phyloP scores from a whole-genome alignment of 2,888 invertebrate species.

The Meteorus colon region DNA sequence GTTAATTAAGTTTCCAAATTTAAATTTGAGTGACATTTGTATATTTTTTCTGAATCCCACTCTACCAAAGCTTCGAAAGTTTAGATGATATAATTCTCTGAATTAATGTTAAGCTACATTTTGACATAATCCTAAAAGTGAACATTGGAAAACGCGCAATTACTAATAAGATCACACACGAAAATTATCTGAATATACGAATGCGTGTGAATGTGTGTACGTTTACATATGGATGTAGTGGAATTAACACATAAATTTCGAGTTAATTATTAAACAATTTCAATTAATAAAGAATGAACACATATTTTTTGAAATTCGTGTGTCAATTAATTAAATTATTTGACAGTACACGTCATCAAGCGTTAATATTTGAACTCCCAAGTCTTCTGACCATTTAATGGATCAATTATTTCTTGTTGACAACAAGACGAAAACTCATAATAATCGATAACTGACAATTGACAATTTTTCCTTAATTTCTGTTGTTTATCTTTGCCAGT shows the following conservation, averaged over 20 bases:
- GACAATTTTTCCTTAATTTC: background rate
- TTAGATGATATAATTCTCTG: too few relatives aligned
- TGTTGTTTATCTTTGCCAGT: background rate
- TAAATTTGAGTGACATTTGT: too few relatives aligned
- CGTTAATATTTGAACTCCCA: too few relatives aligned
- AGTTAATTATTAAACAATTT: background rate
- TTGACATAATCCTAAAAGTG: background rate
- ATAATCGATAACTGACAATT: background rate
- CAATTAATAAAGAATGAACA: background rate
- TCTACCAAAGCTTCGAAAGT: too few relatives aligned
- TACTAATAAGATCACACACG: background rate
- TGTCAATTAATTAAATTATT: too few relatives aligned
- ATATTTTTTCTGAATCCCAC: too few relatives aligned
- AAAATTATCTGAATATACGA: background rate
- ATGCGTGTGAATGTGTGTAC: background rate
- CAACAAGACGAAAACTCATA: background rate
- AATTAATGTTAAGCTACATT: background rate
- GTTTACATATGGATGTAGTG: background rate
- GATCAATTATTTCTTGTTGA: background rate
- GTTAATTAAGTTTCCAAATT: too few relatives aligned
- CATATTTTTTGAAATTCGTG: too few relatives aligned
- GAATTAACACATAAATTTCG: background rate
- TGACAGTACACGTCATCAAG: too few relatives aligned
- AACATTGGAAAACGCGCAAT: background rate
- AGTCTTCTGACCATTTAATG: too few relatives aligned